Percentiles rank a stretch among this genome's conserved stretches.
These are phyloP conservation scores for Montipora capitata DNA, from an alignment of 92 coral and sea anemone genomes.

Conservation along the genomic window DNA sequence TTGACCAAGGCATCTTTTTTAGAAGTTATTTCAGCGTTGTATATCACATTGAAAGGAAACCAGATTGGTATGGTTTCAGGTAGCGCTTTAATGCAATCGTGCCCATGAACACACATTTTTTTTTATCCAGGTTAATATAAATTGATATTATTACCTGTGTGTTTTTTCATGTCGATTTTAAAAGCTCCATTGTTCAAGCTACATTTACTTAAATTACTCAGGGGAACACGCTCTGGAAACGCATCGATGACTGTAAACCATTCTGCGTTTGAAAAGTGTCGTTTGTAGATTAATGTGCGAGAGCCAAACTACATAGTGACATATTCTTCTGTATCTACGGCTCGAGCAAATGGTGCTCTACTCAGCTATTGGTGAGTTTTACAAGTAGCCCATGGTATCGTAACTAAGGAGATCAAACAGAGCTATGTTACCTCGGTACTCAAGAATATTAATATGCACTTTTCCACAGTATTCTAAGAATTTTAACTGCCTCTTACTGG, in stretches of 20 bases:
- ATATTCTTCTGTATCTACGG: background rate
- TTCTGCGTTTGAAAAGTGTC: background rate
- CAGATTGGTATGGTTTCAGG: no score
- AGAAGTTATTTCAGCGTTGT: no score
- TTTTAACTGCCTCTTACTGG: background rate
- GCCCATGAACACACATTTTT: no score
- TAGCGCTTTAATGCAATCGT: no score
- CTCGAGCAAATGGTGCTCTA: constrained; percentile 11
- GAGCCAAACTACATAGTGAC: constrained; percentile 13
- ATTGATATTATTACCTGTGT: no score
- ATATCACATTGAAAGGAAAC: no score
- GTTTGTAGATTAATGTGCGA: background rate
- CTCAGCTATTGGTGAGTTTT: background rate
- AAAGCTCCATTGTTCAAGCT: constrained; percentile 4
- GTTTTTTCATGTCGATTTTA: background rate
- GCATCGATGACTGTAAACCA: background rate
- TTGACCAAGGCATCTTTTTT: no score
- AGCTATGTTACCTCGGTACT: background rate
- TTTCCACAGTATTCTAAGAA: background rate
- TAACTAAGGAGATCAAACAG: background rate
- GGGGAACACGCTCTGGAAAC: constrained; percentile 1
- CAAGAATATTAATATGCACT: background rate
- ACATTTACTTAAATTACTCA: background rate
- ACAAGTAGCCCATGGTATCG: background rate
- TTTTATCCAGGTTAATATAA: no score